Evolutionary conservation across 2,113 vertebrate species (phyloP).

Genomic region (Leuciscus idus): DNA sequence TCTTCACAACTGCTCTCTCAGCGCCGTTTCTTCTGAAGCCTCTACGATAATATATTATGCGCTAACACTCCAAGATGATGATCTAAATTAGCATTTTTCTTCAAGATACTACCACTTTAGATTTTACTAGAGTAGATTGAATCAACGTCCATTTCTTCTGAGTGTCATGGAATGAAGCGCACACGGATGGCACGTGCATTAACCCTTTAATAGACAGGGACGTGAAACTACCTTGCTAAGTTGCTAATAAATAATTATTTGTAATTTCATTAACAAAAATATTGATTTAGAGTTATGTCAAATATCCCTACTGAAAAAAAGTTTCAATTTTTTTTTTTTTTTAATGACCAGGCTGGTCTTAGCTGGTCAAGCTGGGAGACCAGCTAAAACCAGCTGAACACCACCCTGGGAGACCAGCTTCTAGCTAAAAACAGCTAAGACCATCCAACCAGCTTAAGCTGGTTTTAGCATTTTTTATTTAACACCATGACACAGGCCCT

Average conservation of each 20-base stretch:
- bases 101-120: neutral
- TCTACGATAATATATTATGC: constrained; percentile 9
- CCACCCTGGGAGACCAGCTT: too few relatives aligned
- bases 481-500: neutral
- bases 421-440: too few relatives aligned
- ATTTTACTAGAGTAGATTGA: neutral
- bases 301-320: too few relatives aligned
- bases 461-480: too few relatives aligned
- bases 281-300: too few relatives aligned
- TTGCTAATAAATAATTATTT: too few relatives aligned
- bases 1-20: constrained; percentile 30
- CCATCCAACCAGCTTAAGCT: too few relatives aligned
- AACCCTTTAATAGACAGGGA: neutral
- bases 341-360: too few relatives aligned
- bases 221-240: neutral
- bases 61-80: neutral
- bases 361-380: too few relatives aligned
- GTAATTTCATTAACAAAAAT: too few relatives aligned
- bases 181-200: neutral
- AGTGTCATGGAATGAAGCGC: constrained; percentile 3
- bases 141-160: neutral
- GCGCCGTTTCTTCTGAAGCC: neutral
- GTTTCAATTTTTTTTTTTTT: too few relatives aligned
- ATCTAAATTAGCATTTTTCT: neutral
- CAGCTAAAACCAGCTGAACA: too few relatives aligned